Percentiles rank a stretch among this genome's conserved stretches.
Conservation (phyloP, 2,797 vertebrate genomes). For the Periophthalmus magnuspinnatus region DNA sequence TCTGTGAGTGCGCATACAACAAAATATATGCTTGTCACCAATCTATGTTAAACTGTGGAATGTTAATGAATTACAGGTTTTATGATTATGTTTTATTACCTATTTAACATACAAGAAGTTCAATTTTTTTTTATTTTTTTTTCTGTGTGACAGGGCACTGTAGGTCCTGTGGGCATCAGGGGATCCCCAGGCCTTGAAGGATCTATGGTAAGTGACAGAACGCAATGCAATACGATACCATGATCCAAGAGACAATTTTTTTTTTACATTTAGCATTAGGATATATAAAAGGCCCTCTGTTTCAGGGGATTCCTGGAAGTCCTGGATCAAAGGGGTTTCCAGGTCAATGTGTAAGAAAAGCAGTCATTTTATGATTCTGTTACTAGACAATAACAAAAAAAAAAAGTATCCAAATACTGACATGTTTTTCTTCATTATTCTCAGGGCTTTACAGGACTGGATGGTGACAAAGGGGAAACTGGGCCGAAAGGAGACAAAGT, state of each 20-base stretch:
- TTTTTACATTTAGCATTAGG: not conserved
- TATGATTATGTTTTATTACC: too few species aligned
- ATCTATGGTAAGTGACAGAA: constrained; percentile 67
- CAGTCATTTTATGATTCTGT: not conserved
- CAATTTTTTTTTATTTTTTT: not conserved
- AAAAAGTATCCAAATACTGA: too few species aligned
- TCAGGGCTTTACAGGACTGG: constrained; percentile 68
- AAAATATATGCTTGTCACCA: too few species aligned
- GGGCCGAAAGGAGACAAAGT: constrained; percentile 80
- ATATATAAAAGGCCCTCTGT: not conserved
- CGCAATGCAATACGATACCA: too few species aligned
- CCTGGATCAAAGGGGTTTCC: constrained; percentile 69
- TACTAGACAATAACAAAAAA: too few species aligned
- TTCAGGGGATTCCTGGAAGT: constrained; percentile 73
- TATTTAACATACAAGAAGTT: not conserved
- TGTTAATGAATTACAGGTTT: too few species aligned
- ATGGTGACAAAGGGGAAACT: constrained; percentile 74
- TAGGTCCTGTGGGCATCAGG: constrained; percentile 64
- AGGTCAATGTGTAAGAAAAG: constrained; percentile 72
- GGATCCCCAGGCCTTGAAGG: constrained; percentile 78
- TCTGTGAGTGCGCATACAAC: too few species aligned
- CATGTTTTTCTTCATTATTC: constrained; percentile 3
- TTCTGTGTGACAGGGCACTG: constrained; percentile 65
- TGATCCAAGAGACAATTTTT: not conserved
- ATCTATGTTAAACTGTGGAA: too few species aligned